Evolutionary conservation across 1,140 invertebrate genomes (phyloP).

Genomic region (Hyposmocoma kahamanoa): DNA sequence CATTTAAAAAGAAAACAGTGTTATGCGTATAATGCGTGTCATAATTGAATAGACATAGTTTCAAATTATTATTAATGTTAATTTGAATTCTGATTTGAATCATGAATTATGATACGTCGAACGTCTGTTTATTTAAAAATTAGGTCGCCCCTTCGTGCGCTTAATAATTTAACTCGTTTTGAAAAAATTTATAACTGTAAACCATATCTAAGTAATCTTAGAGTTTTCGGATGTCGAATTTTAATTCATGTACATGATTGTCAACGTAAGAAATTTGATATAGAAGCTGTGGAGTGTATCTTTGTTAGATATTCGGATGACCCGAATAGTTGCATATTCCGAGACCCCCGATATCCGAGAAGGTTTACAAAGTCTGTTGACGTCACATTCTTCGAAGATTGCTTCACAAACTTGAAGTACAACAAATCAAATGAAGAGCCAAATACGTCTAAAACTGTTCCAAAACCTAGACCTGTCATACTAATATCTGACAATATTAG

Average conservation of each 20-base stretch:
- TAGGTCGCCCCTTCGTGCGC: neutral
- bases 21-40: too few relatives aligned
- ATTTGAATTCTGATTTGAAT: too few relatives aligned
- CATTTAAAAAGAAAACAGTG: too few relatives aligned
- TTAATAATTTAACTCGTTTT: neutral
- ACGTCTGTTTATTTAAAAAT: neutral
- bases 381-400: neutral
- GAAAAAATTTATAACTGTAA: neutral
- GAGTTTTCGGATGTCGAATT: too few relatives aligned
- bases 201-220: too few relatives aligned
- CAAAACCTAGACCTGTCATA: neutral
- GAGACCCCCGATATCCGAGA: neutral
- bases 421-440: neutral
- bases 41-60: too few relatives aligned
- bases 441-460: neutral
- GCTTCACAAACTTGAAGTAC: neutral
- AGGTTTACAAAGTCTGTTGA: neutral
- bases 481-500: too few relatives aligned
- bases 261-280: too few relatives aligned
- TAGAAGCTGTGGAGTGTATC: neutral
- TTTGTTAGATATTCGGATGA: neutral
- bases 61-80: too few relatives aligned
- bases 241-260: neutral
- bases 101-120: too few relatives aligned
- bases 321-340: neutral